Base-by-base conservation (phyloP, 2,797 vertebrate species). In the Acanthurus tractus region DNA sequence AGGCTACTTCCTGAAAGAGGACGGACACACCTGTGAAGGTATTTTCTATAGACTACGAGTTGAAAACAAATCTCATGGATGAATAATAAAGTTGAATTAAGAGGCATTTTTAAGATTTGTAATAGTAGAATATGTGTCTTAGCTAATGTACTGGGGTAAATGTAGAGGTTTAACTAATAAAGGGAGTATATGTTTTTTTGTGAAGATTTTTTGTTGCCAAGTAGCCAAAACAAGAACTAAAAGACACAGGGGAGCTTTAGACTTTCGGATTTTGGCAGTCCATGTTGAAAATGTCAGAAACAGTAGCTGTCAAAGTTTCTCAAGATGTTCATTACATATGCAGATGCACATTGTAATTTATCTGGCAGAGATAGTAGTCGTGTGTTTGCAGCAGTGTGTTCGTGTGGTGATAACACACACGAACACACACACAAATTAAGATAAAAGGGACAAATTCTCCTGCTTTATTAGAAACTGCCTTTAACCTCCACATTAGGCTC, bases 1-100 rank as follows among this genome's bases (percentile, higher is more conserved):
- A 80, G 98, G 98, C 8, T 99, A 96, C 92, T 96, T 95, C 92
- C 93, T 99, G 79, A 96, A 95, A 4, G 97, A 97, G 74, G 98
- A 99, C 0, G 95, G 97, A 3, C 96, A 96, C 69, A 94, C 96
- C 34, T 99, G 98, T 91, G 96, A 95, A 96, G 98, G 98, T 99
- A 83, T 13, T 46, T 64, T 36, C 29, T 12, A 50, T 3, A 29
- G 29, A 29, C 29, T 29, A 4, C 29, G 5, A 29, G 29, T 29
- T 4, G 3, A 29, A 29, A 29, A 29, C 29, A 29, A 29, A 29
- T 17, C 45, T 46, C 45, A 46, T 6, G 17, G 18, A 17, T 46
- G 17, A 17, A 46, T 8, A 46, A 10, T 29, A 17, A 4, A 46
- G 45, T 6, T 46, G 4, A 46, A 46, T 46, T 46, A 46, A 5